phyloP scores from a whole-genome alignment of 2,113 vertebrate species.

The Caranx ignobilis region DNA sequence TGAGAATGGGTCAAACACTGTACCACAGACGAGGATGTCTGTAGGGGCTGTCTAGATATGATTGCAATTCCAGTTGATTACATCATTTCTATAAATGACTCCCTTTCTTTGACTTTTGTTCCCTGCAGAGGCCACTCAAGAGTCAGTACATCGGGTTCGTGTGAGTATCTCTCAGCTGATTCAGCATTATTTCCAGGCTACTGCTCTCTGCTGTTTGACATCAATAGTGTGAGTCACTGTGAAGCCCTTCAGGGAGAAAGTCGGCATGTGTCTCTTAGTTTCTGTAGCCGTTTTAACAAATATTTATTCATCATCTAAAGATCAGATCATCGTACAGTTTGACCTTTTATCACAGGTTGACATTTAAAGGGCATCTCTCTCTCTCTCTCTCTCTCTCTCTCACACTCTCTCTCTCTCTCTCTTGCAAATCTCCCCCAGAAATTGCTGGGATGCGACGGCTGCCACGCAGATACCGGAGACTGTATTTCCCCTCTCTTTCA shows the following conservation, averaged over 20 bases:
- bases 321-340: background rate
- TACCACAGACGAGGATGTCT: background rate
- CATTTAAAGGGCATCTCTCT: slow-evolving; percentile 49
- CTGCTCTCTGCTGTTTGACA: slow-evolving; percentile 10
- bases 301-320: background rate
- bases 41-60: slow-evolving; percentile 4
- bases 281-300: background rate
- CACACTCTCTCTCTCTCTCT: background rate
- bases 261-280: background rate
- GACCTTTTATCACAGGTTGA: slow-evolving; percentile 52
- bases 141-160: slow-evolving; percentile 11
- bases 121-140: background rate
- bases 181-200: slow-evolving; percentile 23
- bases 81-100: slow-evolving; percentile 42
- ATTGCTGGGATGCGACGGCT: slow-evolving; percentile 21
- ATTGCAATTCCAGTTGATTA: slow-evolving; percentile 23
- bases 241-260: background rate
- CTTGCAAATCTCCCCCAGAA: slow-evolving; percentile 20
- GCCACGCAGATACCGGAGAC: background rate
- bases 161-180: slow-evolving; percentile 27
- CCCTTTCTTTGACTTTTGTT: slow-evolving; percentile 19
- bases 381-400: no score
- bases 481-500: slow-evolving; percentile 18
- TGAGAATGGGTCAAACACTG: background rate
- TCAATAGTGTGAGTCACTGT: slow-evolving; percentile 2